These are phyloP conservation scores for Drosophila chauvacae DNA, from an alignment of 1,140 invertebrate genomes.

Conservation along the genomic window DNA sequence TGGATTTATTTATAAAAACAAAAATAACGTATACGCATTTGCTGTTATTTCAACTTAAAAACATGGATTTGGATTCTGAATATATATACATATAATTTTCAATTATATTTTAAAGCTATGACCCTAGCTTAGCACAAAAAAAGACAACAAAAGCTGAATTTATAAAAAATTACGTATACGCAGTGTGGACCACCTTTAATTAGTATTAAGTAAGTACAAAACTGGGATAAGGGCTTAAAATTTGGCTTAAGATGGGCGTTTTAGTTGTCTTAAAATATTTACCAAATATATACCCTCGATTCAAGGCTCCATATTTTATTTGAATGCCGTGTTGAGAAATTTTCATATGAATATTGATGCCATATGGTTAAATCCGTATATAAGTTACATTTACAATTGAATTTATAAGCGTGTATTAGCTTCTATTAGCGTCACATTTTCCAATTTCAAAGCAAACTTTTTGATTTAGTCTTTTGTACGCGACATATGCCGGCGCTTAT, in stretches of 20 bases:
- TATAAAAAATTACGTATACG: not conserved
- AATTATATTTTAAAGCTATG: not conserved
- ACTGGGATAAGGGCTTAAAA: too few species aligned
- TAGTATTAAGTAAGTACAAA: not conserved
- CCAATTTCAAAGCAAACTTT: slow-evolving; percentile 12
- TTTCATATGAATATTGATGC: slow-evolving; percentile 4
- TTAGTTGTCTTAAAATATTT: too few species aligned
- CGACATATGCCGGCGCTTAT: slow-evolving; percentile 61
- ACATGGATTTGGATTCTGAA: not conserved
- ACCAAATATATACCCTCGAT: not conserved
- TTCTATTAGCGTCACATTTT: slow-evolving; percentile 27
- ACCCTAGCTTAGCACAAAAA: not conserved
- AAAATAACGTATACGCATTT: not conserved
- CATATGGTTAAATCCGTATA: not conserved
- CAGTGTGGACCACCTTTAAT: not conserved
- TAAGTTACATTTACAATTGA: not conserved
- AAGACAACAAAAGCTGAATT: not conserved
- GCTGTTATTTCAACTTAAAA: not conserved
- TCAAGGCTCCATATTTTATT: not conserved
- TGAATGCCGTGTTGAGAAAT: not conserved
- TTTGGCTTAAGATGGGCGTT: too few species aligned
- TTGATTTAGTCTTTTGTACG: slow-evolving; percentile 41
- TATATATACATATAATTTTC: not conserved
- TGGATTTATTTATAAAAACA: not conserved
- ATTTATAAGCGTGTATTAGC: slow-evolving; percentile 15